These are phyloP conservation scores for Xyliphius kryptos DNA, from an alignment of 2,113 vertebrate genomes.

Conservation along the genomic window DNA sequence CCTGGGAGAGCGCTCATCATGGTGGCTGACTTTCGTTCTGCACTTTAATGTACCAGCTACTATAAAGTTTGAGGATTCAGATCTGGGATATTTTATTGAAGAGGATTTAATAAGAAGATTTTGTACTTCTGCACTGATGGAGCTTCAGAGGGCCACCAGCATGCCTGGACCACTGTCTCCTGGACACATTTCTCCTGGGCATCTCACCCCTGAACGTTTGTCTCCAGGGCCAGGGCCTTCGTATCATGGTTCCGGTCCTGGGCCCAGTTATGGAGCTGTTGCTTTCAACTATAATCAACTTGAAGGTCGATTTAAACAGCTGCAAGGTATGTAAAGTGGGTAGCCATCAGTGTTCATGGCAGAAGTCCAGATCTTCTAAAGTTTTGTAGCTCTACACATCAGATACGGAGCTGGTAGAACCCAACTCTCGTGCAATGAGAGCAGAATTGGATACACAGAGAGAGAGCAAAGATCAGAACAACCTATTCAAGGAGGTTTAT, in stretches of 20 bases:
- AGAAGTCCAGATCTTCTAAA: conserved; percentile 38
- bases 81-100: conserved; percentile 2
- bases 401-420: conserved; percentile 14
- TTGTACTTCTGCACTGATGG: conserved; percentile 64
- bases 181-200: conserved; percentile 39
- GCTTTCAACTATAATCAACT: conserved; percentile 80
- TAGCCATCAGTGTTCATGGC: too few species aligned
- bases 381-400: too few species aligned
- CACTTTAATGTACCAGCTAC: conserved; percentile 18
- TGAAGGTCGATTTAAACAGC: conserved; percentile 91
- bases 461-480: not conserved
- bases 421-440: conserved; percentile 51
- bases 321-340: conserved; percentile 85
- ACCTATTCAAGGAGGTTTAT: conserved; percentile 39
- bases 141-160: conserved; percentile 77
- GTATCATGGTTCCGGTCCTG: conserved; percentile 33
- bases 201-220: conserved; percentile 46
- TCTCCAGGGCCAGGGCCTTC: conserved; percentile 41
- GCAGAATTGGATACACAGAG: not conserved
- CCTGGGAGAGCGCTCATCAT: conserved; percentile 24
- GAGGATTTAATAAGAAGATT: not conserved
- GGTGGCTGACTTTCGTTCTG: conserved; percentile 51
- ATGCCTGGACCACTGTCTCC: conserved; percentile 66
- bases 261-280: conserved; percentile 61
- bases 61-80: not conserved